Evolutionary conservation across 2,113 vertebrate species (phyloP).

Genomic region (Myiozetetes cayanensis): DNA sequence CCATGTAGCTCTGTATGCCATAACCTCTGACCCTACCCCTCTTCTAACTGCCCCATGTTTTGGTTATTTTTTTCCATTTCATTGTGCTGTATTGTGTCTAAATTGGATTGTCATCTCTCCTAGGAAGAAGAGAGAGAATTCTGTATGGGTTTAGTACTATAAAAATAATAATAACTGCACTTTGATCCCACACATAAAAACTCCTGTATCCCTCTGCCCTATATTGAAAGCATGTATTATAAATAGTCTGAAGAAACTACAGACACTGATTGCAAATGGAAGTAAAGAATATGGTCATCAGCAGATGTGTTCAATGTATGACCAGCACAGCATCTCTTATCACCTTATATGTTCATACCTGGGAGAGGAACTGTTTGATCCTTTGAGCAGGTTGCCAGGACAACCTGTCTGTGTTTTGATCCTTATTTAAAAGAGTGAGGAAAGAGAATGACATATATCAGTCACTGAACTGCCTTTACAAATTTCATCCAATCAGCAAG

Average conservation of each 20-base stretch:
- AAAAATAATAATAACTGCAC: neutral
- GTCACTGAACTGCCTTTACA: neutral
- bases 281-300: neutral
- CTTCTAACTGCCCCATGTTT: neutral
- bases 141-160: neutral
- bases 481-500: neutral
- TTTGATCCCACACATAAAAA: neutral
- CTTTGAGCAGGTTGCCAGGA: neutral
- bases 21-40: neutral
- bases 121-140: neutral
- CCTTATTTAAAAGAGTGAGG: neutral
- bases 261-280: neutral
- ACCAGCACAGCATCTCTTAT: neutral
- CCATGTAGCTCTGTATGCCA: neutral
- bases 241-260: neutral
- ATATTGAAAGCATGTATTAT: neutral
- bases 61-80: neutral
- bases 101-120: neutral
- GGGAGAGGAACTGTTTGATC: neutral
- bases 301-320: neutral
- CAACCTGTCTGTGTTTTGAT: neutral
- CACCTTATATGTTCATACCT: rapidly evolving
- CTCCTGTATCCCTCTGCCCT: neutral
- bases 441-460: neutral
- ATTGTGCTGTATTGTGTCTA: neutral